Evolutionary conservation across 2,113 vertebrate species (phyloP).

Genomic region (Tyrannus savana): DNA sequence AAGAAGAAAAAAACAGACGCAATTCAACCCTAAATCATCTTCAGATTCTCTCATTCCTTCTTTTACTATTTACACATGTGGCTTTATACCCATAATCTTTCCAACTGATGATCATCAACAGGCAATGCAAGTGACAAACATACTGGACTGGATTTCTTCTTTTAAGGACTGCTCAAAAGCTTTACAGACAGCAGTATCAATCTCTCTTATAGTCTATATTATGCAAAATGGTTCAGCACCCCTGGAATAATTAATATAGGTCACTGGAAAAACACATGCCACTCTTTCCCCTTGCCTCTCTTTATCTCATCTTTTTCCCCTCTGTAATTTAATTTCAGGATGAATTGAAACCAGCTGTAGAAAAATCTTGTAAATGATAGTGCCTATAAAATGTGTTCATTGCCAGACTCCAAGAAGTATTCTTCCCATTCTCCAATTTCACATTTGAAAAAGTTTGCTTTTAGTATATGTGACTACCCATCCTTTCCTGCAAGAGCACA

Average conservation of each 20-base stretch:
- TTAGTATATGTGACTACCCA: not conserved
- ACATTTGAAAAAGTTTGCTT: constrained; percentile 1
- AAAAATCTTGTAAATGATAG: constrained; percentile 34
- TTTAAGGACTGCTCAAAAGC: not conserved
- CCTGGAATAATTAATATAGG: constrained; percentile 4
- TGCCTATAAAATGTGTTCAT: not conserved
- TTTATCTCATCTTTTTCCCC: not conserved
- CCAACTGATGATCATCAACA: constrained; percentile 16
- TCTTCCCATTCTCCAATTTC: constrained; percentile 25
- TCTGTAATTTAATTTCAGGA: constrained; percentile 52
- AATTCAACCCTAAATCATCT: constrained; percentile 62
- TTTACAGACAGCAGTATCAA: not conserved
- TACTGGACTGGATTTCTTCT: not conserved
- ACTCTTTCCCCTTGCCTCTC: not conserved
- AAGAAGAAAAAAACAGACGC: not conserved
- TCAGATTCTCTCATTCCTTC: constrained; percentile 35
- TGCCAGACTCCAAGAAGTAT: constrained; percentile 10
- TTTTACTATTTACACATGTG: constrained; percentile 46
- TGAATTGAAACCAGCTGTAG: constrained; percentile 47
- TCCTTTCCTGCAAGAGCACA: not conserved
- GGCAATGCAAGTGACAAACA: not conserved
- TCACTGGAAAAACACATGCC: not conserved
- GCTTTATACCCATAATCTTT: not conserved
- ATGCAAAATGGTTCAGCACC: not conserved
- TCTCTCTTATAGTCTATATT: not conserved